Evolutionary conservation across 2,888 invertebrate species (phyloP), one percentile per base, ranked within the genome.

Genomic region (Stenodera caucasica): DNA sequence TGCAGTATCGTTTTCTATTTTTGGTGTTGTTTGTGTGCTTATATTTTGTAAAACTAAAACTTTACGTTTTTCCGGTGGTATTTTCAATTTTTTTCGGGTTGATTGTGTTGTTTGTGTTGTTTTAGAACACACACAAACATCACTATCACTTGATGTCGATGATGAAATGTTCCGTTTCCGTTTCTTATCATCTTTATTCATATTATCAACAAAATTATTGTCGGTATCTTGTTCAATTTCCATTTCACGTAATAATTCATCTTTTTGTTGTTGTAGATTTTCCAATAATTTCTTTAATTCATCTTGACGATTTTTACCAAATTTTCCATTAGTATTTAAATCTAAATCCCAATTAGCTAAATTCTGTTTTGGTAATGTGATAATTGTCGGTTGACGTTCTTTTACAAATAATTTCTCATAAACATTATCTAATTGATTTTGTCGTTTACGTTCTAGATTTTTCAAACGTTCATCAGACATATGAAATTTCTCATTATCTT

Each of bases 371-470:
- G 77, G 75, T 29, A 79, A 66, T 2, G 78, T 78, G 14, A 80
- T 72, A 18, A 73, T 59, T 7, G 74, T 70, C 1, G 74, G 71
- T 60, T 73, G 72, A 3, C 70, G 49, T 33, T 69, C 67, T 53
- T 61, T 45, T 1, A 77, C 77, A 58, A 78, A 74, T 37, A 73
- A 58, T 64, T 81, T 80, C 64, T 84, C 83, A 63, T 84, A 79
- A 0, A 81, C 83, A 40, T 82, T 79, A 66, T 86, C 84, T 73
- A 86, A 80, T 61, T 81, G 81, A 53, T 79, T 77, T 67, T 86
- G 85, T 49, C 80, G 81, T 15, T 80, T 78, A 9, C 71, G 69
- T 37, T 82, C 79, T 26, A 75, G 68, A 64, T 83, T 81, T 15
- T 78, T 78, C 60, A 81, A 77, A 12, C 83, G 78, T 49, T 79